These are phyloP conservation scores for Alectura lathami DNA, from an alignment of 2,113 vertebrate species.

Conservation along the genomic window DNA sequence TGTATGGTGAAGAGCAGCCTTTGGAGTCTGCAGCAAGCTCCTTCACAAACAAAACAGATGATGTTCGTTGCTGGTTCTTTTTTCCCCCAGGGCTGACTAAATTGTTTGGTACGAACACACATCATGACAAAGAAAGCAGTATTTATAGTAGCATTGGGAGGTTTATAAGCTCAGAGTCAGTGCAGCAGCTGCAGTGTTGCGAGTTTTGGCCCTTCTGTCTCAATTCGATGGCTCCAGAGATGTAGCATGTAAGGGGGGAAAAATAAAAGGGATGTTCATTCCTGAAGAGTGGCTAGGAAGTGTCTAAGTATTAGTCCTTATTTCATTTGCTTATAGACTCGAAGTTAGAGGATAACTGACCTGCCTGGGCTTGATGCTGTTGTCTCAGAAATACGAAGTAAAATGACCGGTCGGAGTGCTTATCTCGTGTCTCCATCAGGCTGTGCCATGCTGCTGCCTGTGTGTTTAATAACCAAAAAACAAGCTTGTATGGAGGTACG, in stretches of 20 bases:
- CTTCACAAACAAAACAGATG: background rate
- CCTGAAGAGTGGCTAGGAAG: background rate
- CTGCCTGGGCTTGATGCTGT: background rate
- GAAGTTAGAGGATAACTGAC: background rate
- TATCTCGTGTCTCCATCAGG: background rate
- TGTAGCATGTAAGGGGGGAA: background rate
- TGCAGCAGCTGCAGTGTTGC: background rate
- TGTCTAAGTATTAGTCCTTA: background rate
- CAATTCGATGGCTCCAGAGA: background rate
- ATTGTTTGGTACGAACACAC: background rate
- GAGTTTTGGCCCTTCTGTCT: background rate
- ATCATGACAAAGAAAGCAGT: background rate
- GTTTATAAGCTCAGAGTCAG: background rate
- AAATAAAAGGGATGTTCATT: background rate
- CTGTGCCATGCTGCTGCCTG: background rate
- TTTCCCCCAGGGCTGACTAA: background rate
- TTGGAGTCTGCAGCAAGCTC: background rate
- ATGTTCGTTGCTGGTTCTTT: background rate
- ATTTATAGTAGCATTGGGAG: background rate
- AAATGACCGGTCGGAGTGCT: rapidly evolving
- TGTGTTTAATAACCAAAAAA: background rate
- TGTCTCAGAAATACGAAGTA: background rate
- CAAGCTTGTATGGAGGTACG: background rate
- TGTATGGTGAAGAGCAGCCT: background rate
- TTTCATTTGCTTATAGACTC: background rate